Evolutionary conservation across 2,888 invertebrate species (phyloP), one percentile per base, ranked within the genome.

Genomic region (Synanthedon myopaeformis): DNA sequence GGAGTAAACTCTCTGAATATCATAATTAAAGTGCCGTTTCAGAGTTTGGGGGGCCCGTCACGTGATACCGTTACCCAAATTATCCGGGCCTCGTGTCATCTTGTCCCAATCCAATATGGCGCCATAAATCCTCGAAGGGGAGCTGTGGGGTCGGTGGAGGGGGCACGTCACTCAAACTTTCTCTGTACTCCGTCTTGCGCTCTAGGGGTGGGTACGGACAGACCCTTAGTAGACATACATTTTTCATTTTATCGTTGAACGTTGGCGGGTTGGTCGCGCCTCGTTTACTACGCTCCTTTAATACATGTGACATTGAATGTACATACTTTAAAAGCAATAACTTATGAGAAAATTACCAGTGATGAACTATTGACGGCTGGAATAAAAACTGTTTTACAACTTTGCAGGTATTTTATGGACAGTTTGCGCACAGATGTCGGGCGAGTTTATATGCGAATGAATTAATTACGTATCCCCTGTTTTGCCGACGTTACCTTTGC

Each of bases 71-170:
- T 82, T 84, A 83, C 85, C 87, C 87, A 87, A 87, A 87, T 87
- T 87, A 87, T 87, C 87, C 87, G 81, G 73, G 82, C 83, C 82
- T 78, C 79, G 85, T 85, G 87, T 87, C 87, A 87, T 87, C 87
- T 87, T 87, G 87, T 87, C 86, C 86, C 87, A 83, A 87, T 87
- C 87, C 87, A 87, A 87, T 87, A 87, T 87, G 86, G 87, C 87
- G 86, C 82, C 84, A 82, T 87, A 87, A 87, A 87, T 87, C 86
- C 84, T 85, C 74, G 67, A 62, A 66, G 71, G 79, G 67, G 74
- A 74, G 70, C 74, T 70, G 71, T 66, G 48, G 53, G 76, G 76
- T 69, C 60, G 68, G 70, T 69, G 72, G 74, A 72, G 84, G 86
- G 84, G 85, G 79, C 63, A 84, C 84, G 87, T 87, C 87, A 87